These are phyloP conservation scores for Probosciger aterrimus DNA, from an alignment of 2,113 vertebrate genomes.

Conservation along the genomic window DNA sequence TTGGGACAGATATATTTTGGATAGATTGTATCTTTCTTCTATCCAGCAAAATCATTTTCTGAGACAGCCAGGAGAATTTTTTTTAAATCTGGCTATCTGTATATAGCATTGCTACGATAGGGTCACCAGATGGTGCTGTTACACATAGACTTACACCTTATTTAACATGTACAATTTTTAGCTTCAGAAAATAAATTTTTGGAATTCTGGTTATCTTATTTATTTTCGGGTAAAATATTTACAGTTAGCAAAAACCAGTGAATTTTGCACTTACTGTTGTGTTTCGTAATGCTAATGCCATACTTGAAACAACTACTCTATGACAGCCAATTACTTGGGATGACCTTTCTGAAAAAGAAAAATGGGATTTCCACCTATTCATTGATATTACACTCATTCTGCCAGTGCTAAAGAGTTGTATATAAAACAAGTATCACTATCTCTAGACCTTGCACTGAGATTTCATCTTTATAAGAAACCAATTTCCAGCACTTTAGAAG, in stretches of 20 bases:
- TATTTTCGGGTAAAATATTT: background rate
- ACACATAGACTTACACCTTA: background rate
- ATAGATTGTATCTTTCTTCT: background rate
- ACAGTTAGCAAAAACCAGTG: background rate
- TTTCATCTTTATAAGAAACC: background rate
- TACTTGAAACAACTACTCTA: background rate
- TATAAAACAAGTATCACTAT: background rate
- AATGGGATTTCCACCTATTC: background rate
- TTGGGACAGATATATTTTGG: background rate
- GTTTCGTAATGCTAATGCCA: background rate
- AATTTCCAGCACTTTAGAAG: background rate
- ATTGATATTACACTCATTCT: background rate
- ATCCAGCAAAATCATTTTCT: background rate
- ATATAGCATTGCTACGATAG: background rate
- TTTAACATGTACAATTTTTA: background rate
- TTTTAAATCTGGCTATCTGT: background rate
- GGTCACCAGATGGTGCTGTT: conserved; percentile 2
- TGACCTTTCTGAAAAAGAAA: background rate
- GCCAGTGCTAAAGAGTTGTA: background rate
- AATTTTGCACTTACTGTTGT: background rate
- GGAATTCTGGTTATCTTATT: background rate
- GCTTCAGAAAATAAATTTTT: background rate
- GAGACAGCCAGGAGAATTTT: background rate
- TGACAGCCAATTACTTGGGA: background rate
- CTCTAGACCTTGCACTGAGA: background rate